phyloP scores from a whole-genome alignment of 2,797 vertebrate genomes.

The Cynodonichthys magdalenae region DNA sequence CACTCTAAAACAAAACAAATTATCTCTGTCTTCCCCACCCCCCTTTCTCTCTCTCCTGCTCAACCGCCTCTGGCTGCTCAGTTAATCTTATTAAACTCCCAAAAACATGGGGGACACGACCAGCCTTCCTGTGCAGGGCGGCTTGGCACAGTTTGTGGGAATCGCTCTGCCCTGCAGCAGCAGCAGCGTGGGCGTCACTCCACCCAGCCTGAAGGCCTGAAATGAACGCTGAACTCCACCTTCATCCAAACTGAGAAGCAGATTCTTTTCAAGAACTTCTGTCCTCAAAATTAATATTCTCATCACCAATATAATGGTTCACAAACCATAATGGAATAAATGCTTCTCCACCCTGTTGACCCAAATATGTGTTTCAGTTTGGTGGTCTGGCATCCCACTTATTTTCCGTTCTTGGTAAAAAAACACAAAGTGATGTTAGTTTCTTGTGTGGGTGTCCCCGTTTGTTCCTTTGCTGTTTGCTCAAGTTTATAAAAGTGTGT shows the following conservation, averaged over 20 bases:
- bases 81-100: constrained; percentile 12
- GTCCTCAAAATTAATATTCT: neutral
- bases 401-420: constrained; percentile 30
- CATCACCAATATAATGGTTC: neutral
- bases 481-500: constrained; percentile 1
- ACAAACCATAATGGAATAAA: neutral
- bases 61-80: constrained; percentile 29
- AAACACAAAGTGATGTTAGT: constrained; percentile 20
- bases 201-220: constrained; percentile 19
- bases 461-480: neutral
- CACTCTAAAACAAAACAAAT: constrained; percentile 11
- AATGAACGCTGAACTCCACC: constrained; percentile 24
- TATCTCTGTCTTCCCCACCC: constrained; percentile 17
- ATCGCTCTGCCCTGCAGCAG: constrained; percentile 17
- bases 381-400: constrained; percentile 27
- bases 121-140: constrained; percentile 3
- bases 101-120: constrained; percentile 4
- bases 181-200: constrained; percentile 22
- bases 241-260: neutral
- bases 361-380: constrained; percentile 23
- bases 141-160: neutral
- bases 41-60: constrained; percentile 1
- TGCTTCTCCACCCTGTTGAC: neutral
- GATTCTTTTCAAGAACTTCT: constrained; percentile 1
- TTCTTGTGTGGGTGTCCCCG: constrained; percentile 22